Evolutionary conservation across 2,797 vertebrate genomes (phyloP).

Genomic region (Lateolabrax maculatus): DNA sequence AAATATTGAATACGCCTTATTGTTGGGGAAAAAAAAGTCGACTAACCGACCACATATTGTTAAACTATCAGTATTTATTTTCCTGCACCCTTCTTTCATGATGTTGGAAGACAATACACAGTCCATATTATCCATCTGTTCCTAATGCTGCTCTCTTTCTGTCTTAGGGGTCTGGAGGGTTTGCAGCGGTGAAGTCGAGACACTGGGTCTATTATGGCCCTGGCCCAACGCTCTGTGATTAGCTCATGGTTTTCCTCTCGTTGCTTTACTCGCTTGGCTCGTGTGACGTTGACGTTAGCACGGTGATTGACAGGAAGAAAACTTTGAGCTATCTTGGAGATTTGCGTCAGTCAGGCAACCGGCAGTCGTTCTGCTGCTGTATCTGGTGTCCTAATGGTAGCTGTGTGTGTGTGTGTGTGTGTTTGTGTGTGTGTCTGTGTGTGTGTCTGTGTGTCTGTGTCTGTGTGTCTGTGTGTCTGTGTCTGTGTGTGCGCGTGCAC

Average conservation of each 20-base stretch:
- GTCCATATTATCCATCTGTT: constrained; percentile 48
- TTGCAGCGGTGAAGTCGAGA: constrained; percentile 29
- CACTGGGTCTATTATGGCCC: constrained; percentile 41
- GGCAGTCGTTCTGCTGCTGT: constrained; percentile 33
- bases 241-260: constrained; percentile 65
- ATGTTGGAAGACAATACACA: background rate
- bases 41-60: background rate
- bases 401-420: constrained; percentile 14
- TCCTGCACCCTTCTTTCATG: background rate
- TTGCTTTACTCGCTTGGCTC: constrained; percentile 70
- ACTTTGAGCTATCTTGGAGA: constrained; percentile 43
- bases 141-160: constrained; percentile 29
- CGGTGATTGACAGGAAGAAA: constrained; percentile 68
- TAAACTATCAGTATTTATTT: background rate
- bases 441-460: background rate
- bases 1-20: background rate
- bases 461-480: background rate
- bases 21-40: background rate
- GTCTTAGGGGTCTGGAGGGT: constrained; percentile 27
- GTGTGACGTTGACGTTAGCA: constrained; percentile 17
- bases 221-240: constrained; percentile 44
- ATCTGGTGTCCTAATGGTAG: constrained; percentile 35
- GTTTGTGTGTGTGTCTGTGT: constrained; percentile 1
- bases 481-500: background rate
- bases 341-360: constrained; percentile 65